Conservation (phyloP, 2,888 invertebrate species). For the Disparrhopalites patrizii region DNA sequence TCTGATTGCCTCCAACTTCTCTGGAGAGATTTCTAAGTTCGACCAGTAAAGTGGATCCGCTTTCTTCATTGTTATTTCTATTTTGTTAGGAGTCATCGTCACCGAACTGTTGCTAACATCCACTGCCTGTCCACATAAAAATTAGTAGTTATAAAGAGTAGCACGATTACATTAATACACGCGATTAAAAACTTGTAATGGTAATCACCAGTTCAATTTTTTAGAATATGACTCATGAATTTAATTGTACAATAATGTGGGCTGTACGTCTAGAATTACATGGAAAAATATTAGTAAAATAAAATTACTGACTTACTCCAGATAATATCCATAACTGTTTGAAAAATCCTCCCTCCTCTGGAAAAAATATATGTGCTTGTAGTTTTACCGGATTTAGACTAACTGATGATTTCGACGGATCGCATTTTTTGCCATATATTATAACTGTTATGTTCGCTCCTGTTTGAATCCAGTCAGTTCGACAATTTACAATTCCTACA, state of each 20-base stretch:
- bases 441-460: slow-evolving; percentile 76
- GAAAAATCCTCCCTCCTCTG: slow-evolving; percentile 70
- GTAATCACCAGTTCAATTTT: no score
- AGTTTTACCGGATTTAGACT: slow-evolving; percentile 80
- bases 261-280: no score
- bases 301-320: slow-evolving; percentile 63
- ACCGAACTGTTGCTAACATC: slow-evolving; percentile 67
- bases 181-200: slow-evolving; percentile 6
- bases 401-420: slow-evolving; percentile 69
- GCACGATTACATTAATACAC: background rate
- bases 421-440: slow-evolving; percentile 85
- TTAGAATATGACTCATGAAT: no score
- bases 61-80: slow-evolving; percentile 87
- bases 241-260: background rate
- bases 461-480: slow-evolving; percentile 96
- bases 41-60: slow-evolving; percentile 79
- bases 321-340: slow-evolving; percentile 71
- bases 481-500: slow-evolving; percentile 57
- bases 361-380: slow-evolving; percentile 69
- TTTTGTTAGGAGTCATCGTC: slow-evolving; percentile 80
- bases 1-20: slow-evolving; percentile 39
- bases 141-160: no score
- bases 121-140: slow-evolving; percentile 63
- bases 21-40: slow-evolving; percentile 64
- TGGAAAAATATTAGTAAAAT: background rate